A percentile compares a stretch with the other conserved stretches of the same genome.
Evolutionary conservation across 2,113 vertebrate species (phyloP).

Genomic region (Monarcha castaneiventris): DNA sequence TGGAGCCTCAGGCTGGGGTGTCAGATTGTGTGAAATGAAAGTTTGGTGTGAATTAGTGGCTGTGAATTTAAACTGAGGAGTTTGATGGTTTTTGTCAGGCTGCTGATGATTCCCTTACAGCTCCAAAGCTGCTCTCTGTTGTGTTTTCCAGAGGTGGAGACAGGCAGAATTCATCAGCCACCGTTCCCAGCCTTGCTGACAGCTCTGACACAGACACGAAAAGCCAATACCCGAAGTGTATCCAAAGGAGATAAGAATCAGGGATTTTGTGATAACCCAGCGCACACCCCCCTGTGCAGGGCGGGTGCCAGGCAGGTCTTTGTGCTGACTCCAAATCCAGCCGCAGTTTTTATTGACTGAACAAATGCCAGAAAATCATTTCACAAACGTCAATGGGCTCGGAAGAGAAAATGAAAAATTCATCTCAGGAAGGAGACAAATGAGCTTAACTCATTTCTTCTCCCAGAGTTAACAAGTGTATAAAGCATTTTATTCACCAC

Average conservation of each 20-base stretch:
- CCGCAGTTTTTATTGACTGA: conserved; percentile 37
- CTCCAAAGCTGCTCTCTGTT: not conserved
- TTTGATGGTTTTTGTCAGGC: not conserved
- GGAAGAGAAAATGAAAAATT: conserved; percentile 46
- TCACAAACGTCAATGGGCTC: not conserved
- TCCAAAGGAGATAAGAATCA: not conserved
- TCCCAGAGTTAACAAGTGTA: conserved; percentile 15
- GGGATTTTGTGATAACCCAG: not conserved
- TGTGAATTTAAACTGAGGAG: not conserved
- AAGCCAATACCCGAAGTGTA: not conserved
- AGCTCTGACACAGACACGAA: not conserved
- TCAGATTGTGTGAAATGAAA: not conserved
- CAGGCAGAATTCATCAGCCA: not conserved
- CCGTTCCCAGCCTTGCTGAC: not conserved
- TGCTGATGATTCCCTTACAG: not conserved
- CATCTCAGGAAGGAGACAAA: conserved; percentile 25
- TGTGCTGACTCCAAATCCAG: conserved; percentile 2
- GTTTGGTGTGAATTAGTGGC: not conserved
- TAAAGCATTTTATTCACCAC: conserved; percentile 3
- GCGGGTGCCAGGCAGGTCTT: not conserved
- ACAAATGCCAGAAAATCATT: conserved; percentile 20
- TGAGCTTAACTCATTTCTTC: conserved; percentile 24
- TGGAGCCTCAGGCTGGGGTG: not conserved
- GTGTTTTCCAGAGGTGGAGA: not conserved
- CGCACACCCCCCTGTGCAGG: not conserved